Conservation (phyloP, 2,113 vertebrate genomes). For the Petrocephalus microphthalmus region DNA sequence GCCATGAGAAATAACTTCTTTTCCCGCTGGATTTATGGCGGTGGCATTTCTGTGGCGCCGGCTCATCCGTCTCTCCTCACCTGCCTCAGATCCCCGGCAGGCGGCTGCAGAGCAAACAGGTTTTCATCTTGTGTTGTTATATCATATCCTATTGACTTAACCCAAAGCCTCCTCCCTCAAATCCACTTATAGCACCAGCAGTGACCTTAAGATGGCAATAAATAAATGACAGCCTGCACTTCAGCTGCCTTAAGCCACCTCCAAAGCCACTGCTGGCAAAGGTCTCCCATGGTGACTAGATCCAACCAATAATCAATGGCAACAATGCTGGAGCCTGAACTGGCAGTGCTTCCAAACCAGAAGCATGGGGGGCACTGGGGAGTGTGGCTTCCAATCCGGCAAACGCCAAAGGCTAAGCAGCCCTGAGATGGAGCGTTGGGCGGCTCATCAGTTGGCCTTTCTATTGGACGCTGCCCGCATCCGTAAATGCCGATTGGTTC, state of each 20-base stretch:
- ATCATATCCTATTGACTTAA: slow-evolving; percentile 26
- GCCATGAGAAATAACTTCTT: slow-evolving; percentile 11
- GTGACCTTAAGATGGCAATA: slow-evolving; percentile 16
- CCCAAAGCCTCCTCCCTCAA: slow-evolving; percentile 16
- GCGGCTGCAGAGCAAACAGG: slow-evolving; percentile 10
- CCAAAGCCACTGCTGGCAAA: neutral
- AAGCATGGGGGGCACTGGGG: neutral
- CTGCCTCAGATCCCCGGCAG: neutral
- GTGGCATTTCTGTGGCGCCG: neutral
- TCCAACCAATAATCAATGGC: neutral
- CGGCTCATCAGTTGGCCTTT: neutral
- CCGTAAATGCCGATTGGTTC: neutral
- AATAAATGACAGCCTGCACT: slow-evolving; percentile 18
- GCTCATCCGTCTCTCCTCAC: neutral
- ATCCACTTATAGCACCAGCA: slow-evolving; percentile 10
- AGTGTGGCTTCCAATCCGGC: neutral
- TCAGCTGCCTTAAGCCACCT: neutral
- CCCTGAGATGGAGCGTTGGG: neutral
- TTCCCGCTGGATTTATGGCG: slow-evolving; percentile 8
- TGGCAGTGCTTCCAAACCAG: neutral
- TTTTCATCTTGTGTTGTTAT: slow-evolving; percentile 19
- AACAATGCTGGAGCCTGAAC: neutral
- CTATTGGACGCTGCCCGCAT: neutral
- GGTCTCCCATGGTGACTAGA: neutral
- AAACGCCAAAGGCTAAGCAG: neutral